phyloP scores from a whole-genome alignment of 2,113 vertebrate genomes.

The Neogale vison region DNA sequence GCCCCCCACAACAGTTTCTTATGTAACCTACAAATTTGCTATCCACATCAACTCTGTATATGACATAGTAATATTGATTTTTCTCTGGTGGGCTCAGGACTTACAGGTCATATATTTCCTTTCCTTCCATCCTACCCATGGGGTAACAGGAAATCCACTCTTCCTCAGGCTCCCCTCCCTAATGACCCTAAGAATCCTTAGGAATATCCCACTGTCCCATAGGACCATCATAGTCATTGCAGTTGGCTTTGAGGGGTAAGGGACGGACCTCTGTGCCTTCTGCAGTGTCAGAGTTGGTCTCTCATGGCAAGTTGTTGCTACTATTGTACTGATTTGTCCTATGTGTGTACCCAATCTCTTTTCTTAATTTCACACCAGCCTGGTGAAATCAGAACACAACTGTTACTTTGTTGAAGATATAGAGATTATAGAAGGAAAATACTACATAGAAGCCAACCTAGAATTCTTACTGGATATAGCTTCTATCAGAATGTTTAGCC shows the following conservation, averaged over 20 bases:
- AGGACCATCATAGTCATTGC: neutral
- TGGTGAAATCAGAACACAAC: neutral
- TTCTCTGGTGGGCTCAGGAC: neutral
- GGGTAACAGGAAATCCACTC: neutral
- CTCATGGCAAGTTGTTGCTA: neutral
- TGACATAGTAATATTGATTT: neutral
- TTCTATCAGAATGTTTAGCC: neutral
- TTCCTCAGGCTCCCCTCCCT: neutral
- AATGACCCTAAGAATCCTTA: neutral
- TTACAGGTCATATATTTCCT: neutral
- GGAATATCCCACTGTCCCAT: neutral
- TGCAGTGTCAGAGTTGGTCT: neutral
- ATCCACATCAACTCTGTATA: neutral
- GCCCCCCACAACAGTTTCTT: neutral
- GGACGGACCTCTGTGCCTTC: neutral
- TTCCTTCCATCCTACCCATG: neutral
- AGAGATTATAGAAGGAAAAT: neutral
- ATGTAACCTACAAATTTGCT: neutral
- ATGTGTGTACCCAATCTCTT: neutral
- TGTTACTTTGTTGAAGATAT: neutral
- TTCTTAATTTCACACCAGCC: neutral
- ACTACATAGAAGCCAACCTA: neutral
- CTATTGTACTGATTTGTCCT: neutral
- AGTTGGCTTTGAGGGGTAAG: neutral
- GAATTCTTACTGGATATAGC: neutral